phyloP scores from a whole-genome alignment of 2,113 vertebrate genomes.

The Delphinapterus leucas region DNA sequence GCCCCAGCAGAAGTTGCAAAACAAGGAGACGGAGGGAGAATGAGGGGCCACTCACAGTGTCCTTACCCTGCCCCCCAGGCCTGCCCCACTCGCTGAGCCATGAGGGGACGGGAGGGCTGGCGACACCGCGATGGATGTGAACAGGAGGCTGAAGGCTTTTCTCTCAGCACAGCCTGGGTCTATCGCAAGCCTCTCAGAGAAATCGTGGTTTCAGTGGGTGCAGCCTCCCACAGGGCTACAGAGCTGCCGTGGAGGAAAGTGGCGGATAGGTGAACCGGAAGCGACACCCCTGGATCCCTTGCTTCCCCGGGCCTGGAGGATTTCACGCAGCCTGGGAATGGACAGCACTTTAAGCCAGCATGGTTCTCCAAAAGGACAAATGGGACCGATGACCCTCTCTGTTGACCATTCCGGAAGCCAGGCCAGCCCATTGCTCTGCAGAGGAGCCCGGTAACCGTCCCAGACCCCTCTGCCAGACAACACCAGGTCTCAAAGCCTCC shows the following conservation, averaged over 20 bases:
- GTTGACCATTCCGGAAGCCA: neutral
- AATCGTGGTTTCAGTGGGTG: neutral
- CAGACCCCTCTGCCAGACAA: neutral
- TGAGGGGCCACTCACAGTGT: neutral
- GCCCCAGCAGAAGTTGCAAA: neutral
- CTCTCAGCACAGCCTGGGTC: neutral
- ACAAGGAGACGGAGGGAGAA: neutral
- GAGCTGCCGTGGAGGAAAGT: neutral
- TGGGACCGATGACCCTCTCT: neutral
- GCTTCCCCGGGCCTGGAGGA: neutral
- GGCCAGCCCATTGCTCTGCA: neutral
- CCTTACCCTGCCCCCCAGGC: neutral
- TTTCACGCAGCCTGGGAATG: neutral
- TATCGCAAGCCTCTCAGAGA: neutral
- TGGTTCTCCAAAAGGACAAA: neutral
- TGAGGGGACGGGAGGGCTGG: no score
- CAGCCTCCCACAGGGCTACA: neutral
- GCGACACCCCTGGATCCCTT: neutral
- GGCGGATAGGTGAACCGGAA: fast-evolving
- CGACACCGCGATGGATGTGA: fast-evolving
- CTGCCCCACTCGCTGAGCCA: neutral
- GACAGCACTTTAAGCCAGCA: neutral
- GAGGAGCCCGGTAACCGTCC: neutral
- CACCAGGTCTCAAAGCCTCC: neutral
- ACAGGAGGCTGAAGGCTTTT: neutral